A percentile compares a stretch with the other conserved stretches of the same genome.
These are phyloP conservation scores for Sinhomidia bicolor DNA, from an alignment of 2,888 invertebrate genomes.

Conservation along the genomic window DNA sequence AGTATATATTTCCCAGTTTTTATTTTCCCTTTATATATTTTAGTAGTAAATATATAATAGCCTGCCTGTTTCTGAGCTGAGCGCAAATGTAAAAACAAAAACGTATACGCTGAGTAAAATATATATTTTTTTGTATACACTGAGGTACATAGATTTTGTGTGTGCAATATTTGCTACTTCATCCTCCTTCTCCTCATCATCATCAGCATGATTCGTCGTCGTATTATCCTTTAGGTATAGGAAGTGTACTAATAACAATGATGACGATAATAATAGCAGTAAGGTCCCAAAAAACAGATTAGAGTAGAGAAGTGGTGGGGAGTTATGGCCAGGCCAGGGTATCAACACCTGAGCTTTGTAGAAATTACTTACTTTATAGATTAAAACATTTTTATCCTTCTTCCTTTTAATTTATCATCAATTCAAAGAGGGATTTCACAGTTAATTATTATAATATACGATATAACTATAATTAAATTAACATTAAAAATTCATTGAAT, in stretches of 20 bases:
- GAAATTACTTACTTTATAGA: conserved; percentile 70
- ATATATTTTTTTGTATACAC: too few species aligned
- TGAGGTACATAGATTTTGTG: too few species aligned
- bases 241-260: too few species aligned
- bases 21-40: too few species aligned
- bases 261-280: too few species aligned
- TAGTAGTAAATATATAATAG: too few species aligned
- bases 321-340: conserved; percentile 72
- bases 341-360: conserved; percentile 74
- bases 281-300: conserved; percentile 51
- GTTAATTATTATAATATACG: conserved; percentile 4
- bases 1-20: too few species aligned
- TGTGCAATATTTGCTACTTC: neutral
- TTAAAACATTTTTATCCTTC: conserved; percentile 66
- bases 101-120: too few species aligned
- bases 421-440: conserved; percentile 41
- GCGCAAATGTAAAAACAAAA: too few species aligned
- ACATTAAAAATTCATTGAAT: too few species aligned
- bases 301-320: conserved; percentile 64
- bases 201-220: neutral
- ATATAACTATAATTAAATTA: conserved; percentile 1
- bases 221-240: conserved; percentile 35
- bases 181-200: neutral
- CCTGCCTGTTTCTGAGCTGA: too few species aligned
- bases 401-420: conserved; percentile 56